These are phyloP conservation scores for Trogon surrucura DNA, from an alignment of 2,113 vertebrate species.

Conservation along the genomic window DNA sequence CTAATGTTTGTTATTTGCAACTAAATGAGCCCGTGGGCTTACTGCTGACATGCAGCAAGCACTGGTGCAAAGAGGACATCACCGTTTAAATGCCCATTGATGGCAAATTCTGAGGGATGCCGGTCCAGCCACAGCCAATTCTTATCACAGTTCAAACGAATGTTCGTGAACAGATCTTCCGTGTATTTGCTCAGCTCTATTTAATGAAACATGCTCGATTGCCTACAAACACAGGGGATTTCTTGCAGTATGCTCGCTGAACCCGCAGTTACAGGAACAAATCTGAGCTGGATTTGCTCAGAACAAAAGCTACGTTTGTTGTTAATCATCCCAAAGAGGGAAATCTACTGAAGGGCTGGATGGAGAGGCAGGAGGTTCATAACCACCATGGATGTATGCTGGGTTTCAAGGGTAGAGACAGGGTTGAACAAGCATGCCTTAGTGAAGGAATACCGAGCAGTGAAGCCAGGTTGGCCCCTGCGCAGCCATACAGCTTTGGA, in stretches of 20 bases:
- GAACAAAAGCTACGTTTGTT: neutral
- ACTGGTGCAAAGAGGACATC: neutral
- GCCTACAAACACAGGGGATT: neutral
- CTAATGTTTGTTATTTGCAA: neutral
- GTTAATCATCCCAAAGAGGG: neutral
- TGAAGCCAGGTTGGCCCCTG: conserved; percentile 37
- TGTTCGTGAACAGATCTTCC: neutral
- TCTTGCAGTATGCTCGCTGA: conserved; percentile 7
- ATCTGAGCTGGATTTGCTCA: conserved; percentile 13
- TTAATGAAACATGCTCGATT: conserved; percentile 37
- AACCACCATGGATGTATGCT: conserved; percentile 25
- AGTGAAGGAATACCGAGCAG: neutral
- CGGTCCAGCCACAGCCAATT: neutral
- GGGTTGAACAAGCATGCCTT: conserved; percentile 47
- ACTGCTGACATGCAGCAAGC: neutral
- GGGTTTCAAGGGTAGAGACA: neutral
- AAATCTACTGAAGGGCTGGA: neutral
- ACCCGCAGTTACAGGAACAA: neutral
- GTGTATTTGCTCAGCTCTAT: conserved; percentile 64
- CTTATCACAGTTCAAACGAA: neutral
- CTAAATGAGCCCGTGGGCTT: neutral
- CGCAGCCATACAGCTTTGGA: conserved; percentile 51
- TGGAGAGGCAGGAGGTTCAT: conserved; percentile 10
- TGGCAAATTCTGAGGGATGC: neutral
- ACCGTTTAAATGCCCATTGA: neutral